These are phyloP conservation scores for Pediacus dermestoides DNA, from an alignment of 2,888 invertebrate genomes.

Conservation along the genomic window DNA sequence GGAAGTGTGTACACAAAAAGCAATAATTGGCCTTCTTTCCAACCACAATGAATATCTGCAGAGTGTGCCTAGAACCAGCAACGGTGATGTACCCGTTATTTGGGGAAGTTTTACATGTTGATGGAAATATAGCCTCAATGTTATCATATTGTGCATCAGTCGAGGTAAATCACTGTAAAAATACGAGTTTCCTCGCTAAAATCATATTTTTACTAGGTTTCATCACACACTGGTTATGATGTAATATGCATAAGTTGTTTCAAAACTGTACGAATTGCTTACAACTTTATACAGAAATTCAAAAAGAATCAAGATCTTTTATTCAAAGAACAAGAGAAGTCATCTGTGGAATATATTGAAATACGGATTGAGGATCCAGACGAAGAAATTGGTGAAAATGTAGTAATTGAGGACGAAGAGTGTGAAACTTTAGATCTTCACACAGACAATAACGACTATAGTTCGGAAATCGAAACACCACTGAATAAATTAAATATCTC, in stretches of 20 bases:
- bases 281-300: constrained; percentile 24
- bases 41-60: no score
- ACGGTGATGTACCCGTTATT: constrained; percentile 17
- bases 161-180: constrained; percentile 13
- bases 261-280: constrained; percentile 22
- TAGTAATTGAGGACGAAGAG: constrained; percentile 1
- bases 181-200: background rate
- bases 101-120: constrained; percentile 17
- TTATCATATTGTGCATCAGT: constrained; percentile 20
- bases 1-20: no score
- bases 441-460: no score
- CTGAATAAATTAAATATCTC: no score
- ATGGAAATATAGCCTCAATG: constrained; percentile 19
- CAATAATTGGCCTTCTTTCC: no score
- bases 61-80: constrained; percentile 17
- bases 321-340: constrained; percentile 10
- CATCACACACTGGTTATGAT: constrained; percentile 17
- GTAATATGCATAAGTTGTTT: constrained; percentile 23
- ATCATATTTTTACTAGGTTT: constrained; percentile 17
- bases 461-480: no score
- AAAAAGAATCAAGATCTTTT: constrained; percentile 21
- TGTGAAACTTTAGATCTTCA: background rate
- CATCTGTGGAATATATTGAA: constrained; percentile 4
- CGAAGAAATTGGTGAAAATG: background rate
- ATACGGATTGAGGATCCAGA: constrained; percentile 6